Conservation (phyloP, 2,797 vertebrate species). For the Menidia menidia region DNA sequence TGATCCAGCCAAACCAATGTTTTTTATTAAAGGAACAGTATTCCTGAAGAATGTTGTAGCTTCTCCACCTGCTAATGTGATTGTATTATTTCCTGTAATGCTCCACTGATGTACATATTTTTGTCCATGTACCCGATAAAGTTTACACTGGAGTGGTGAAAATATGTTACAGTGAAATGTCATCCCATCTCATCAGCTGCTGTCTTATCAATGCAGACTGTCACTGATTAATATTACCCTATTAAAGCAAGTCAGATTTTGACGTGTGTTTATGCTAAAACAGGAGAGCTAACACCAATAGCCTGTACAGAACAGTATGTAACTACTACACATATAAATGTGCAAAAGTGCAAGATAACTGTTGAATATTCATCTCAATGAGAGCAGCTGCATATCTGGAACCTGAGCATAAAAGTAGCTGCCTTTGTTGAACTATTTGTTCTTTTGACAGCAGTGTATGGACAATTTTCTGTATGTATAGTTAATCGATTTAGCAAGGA, state of each 20-base stretch:
- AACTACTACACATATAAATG: conserved; percentile 26
- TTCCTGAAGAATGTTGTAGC: conserved; percentile 20
- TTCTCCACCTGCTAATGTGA: conserved; percentile 3
- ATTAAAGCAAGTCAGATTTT: conserved; percentile 9
- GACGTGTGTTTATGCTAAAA: background rate
- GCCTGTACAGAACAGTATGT: conserved; percentile 19
- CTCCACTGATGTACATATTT: conserved; percentile 4
- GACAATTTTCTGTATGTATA: background rate
- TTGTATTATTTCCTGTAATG: background rate
- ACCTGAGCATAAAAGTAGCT: background rate
- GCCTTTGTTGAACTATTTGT: background rate
- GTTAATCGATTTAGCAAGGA: background rate
- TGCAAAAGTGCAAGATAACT: background rate
- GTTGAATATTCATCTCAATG: conserved; percentile 19
- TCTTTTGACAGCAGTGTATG: background rate
- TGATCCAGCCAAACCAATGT: conserved; percentile 10
- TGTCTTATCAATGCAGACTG: background rate
- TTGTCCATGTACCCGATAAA: background rate
- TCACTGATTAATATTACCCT: background rate
- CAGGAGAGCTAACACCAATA: conserved; percentile 8
- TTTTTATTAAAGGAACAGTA: conserved; percentile 14
- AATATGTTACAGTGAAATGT: conserved; percentile 5
- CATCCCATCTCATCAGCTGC: background rate
- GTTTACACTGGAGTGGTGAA: background rate
- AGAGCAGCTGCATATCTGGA: conserved; percentile 30